Evolutionary conservation across 2,113 vertebrate species (phyloP).

Genomic region (Vicugna pacos): DNA sequence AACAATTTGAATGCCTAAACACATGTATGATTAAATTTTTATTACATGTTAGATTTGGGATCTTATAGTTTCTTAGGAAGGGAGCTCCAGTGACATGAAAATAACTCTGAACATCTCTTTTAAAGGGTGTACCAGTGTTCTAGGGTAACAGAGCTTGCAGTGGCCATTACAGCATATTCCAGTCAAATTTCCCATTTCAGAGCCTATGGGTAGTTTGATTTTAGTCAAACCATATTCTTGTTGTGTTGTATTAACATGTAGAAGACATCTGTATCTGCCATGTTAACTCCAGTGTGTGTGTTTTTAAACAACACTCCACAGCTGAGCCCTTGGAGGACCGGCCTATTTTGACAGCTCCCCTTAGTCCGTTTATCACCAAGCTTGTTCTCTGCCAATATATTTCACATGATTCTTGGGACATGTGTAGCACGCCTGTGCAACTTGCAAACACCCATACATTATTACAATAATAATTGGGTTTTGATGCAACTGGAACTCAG

Average conservation of each 20-base stretch:
- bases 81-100: not conserved
- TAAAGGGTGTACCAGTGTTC: not conserved
- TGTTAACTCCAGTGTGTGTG: not conserved
- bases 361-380: constrained; percentile 66
- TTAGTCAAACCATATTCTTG: constrained; percentile 39
- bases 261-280: not conserved
- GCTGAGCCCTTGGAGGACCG: constrained; percentile 75
- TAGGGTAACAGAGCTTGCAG: not conserved
- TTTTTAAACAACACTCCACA: constrained; percentile 60
- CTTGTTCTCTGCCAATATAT: constrained; percentile 70
- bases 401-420: constrained; percentile 68
- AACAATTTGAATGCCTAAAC: not conserved
- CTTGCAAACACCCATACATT: constrained; percentile 73
- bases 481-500: constrained; percentile 72
- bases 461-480: constrained; percentile 79
- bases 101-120: not conserved
- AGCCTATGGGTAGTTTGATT: constrained; percentile 26
- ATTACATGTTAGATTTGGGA: not conserved
- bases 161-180: not conserved
- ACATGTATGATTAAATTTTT: not conserved
- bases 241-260: not conserved
- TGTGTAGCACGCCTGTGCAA: not conserved
- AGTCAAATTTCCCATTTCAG: not conserved
- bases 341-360: constrained; percentile 82
- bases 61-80: not conserved